Base-by-base conservation (phyloP, 2,797 vertebrate species). In the Cyprinodon diabolis region DNA sequence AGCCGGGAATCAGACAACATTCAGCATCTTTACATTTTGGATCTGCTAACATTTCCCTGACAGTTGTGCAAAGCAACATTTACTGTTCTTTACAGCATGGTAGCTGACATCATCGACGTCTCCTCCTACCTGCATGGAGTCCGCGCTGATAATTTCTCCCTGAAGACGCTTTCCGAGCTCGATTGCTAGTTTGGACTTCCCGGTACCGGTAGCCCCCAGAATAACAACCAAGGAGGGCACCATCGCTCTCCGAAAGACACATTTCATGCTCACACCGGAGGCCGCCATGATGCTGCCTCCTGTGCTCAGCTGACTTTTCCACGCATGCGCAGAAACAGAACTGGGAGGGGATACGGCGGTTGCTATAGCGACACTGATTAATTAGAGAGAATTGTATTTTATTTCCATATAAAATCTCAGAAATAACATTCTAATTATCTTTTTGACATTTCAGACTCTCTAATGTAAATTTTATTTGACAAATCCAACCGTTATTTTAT, bases 121-220 rank as follows among this genome's bases (percentile, higher is more conserved):
- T 11, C 25, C 2, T 78, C 93, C 78, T 92, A 99, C 98, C 97
- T 98, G 97, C 97, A 98, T 98, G 83, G 97, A 97, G 90, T 99
- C 98, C 1, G 97, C 97, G 93, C 97, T 97, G 91, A 99, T 94
- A 72, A 99, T 96, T 83, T 98, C 97, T 3, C 96, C 97, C 63
- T 93, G 93, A 1, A 97, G 91, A 21, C 94, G 90, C 87, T 93
- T 96, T 35, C 96, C 96, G 19, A 99, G 87, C 87, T 97, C 96
- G 56, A 98, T 91, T 1, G 97, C 97, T 89, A 99, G 90, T 48
- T 96, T 96, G 69, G 97, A 97, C 71, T 98, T 98, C 0, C 97
- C 97, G 63, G 96, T 97, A 45, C 97, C 97, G 8, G 97, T 98
- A 30, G 97, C 96, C 60, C 98, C 97, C 8, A 99, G 89, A 92